A percentile compares a stretch with the other conserved stretches of the same genome.
Evolutionary conservation across 1,140 invertebrate species (phyloP).

Genomic region (Hirudo medicinalis): DNA sequence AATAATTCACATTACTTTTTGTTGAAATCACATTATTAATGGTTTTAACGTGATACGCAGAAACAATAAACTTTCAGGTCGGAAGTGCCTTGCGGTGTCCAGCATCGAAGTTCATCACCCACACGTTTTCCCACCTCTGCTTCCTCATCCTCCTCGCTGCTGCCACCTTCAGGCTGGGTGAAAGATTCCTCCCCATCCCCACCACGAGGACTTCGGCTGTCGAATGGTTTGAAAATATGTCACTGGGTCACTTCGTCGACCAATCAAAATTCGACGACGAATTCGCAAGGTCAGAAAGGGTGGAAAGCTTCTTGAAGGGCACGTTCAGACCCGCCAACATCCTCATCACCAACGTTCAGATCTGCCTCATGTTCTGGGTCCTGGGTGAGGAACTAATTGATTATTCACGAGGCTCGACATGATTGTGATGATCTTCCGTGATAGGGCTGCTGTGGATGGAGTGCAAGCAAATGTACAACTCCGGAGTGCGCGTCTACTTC

Average conservation of each 20-base stretch:
- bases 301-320: conserved; percentile 36
- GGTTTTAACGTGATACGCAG: background rate
- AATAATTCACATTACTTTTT: no score
- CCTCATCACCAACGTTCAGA: conserved; percentile 39
- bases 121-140: conserved; percentile 37
- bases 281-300: conserved; percentile 32
- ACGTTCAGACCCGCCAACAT: conserved; percentile 37
- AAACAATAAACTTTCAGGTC: conserved; percentile 26
- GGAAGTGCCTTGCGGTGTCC: conserved; percentile 35
- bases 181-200: conserved; percentile 31
- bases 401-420: background rate
- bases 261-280: conserved; percentile 22
- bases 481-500: conserved; percentile 36
- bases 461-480: conserved; percentile 40
- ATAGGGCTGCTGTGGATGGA: conserved; percentile 41
- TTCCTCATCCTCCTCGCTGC: conserved; percentile 39
- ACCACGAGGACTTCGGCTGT: conserved; percentile 28
- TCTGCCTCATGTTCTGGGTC: conserved; percentile 42
- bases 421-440: background rate
- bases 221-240: conserved; percentile 25
- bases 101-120: conserved; percentile 36
- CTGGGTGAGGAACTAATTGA: conserved; percentile 29
- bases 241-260: conserved; percentile 16
- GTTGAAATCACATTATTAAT: no score
- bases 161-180: conserved; percentile 39